A percentile compares a stretch with the other conserved stretches of the same genome.
Conservation (phyloP, 1,140 invertebrate genomes). For the Micrasema minimum region DNA sequence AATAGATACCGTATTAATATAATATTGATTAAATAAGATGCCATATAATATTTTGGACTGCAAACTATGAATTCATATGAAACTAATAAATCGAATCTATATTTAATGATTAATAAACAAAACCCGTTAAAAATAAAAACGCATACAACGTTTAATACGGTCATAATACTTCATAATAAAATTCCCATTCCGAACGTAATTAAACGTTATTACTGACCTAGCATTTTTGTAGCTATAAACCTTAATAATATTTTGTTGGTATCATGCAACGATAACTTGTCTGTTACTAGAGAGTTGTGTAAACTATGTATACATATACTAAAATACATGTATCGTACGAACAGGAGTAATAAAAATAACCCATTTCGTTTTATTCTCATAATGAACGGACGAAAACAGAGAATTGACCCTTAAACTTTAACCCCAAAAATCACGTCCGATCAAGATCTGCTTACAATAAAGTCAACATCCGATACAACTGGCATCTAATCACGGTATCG, state of each 20-base stretch:
- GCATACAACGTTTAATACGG: no score
- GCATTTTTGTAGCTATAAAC: constrained; percentile 8
- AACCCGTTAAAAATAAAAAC: no score
- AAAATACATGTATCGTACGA: neutral
- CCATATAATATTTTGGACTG: no score
- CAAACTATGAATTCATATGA: no score
- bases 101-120: no score
- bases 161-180: no score
- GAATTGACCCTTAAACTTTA: neutral
- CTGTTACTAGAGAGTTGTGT: constrained; percentile 21
- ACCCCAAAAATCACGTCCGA: constrained; percentile 14
- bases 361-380: constrained; percentile 19
- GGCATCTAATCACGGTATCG: constrained; percentile 2
- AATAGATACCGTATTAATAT: no score
- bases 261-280: constrained; percentile 48
- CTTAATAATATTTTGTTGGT: constrained; percentile 16
- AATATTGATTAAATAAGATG: no score
- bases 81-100: no score
- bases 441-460: constrained; percentile 21
- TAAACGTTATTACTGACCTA: constrained; percentile 49
- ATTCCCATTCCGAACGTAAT: neutral
- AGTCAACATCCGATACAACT: constrained; percentile 16
- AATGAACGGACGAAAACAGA: neutral
- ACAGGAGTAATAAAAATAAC: constrained; percentile 44
- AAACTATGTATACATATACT: neutral